phyloP scores from a whole-genome alignment of 1,140 invertebrate species.

The Brachionus asplanchnoidis region DNA sequence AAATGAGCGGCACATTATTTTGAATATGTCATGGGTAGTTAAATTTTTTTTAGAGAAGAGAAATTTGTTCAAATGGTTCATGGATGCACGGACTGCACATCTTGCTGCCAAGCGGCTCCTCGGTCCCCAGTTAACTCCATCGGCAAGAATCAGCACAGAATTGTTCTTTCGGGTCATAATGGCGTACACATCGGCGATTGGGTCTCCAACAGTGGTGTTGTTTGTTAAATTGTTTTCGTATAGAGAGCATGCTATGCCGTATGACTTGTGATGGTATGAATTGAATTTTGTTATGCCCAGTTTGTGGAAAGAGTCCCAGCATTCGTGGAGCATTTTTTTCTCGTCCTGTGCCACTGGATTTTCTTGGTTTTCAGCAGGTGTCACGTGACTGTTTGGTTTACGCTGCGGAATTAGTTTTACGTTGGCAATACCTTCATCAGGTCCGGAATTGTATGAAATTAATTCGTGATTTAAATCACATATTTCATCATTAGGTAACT shows the following conservation, averaged over 20 bases:
- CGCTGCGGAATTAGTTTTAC: background rate
- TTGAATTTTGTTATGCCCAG: slow-evolving; percentile 11
- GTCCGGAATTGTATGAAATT: slow-evolving; percentile 25
- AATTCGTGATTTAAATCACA: background rate
- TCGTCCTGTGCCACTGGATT: background rate
- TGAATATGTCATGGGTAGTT: slow-evolving; percentile 69
- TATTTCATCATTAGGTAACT: slow-evolving; percentile 21
- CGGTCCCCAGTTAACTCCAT: slow-evolving; percentile 89
- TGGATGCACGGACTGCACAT: slow-evolving; percentile 77
- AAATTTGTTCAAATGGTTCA: slow-evolving; percentile 75
- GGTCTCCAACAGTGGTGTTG: slow-evolving; percentile 63
- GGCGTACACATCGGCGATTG: slow-evolving; percentile 83
- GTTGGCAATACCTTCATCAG: slow-evolving; percentile 16
- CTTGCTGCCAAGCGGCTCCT: slow-evolving; percentile 79
- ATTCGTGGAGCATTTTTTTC: background rate
- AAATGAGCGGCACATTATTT: slow-evolving; percentile 72
- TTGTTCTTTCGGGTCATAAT: slow-evolving; percentile 73
- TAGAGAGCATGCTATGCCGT: slow-evolving; percentile 27
- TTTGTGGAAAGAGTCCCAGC: slow-evolving; percentile 28
- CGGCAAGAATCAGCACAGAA: slow-evolving; percentile 75
- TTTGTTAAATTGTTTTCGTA: slow-evolving; percentile 22
- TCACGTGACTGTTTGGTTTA: slow-evolving; percentile 3
- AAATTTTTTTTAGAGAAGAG: slow-evolving; percentile 61
- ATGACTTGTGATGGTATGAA: slow-evolving; percentile 13
- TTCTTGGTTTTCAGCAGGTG: background rate